A percentile compares a stretch with the other conserved stretches of the same genome.
These are phyloP conservation scores for Laticauda laticaudata DNA, from an alignment of 2,113 vertebrate genomes.

Conservation along the genomic window DNA sequence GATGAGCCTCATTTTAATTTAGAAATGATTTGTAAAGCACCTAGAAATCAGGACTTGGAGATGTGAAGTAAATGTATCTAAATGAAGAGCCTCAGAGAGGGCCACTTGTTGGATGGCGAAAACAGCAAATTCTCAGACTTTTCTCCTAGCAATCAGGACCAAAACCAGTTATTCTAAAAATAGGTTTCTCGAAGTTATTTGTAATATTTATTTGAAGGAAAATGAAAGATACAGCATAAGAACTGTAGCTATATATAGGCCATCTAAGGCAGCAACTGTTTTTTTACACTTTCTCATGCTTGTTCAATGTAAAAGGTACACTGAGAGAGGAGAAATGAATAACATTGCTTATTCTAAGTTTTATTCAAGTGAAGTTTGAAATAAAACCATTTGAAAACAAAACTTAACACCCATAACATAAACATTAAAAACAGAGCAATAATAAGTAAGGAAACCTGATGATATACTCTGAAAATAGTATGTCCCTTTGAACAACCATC, in stretches of 20 bases:
- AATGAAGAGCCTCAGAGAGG: background rate
- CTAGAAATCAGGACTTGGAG: background rate
- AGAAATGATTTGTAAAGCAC: background rate
- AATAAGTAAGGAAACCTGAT: background rate
- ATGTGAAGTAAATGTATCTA: background rate
- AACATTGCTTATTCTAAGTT: background rate
- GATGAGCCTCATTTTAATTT: background rate
- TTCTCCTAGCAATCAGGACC: background rate
- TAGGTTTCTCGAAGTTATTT: background rate
- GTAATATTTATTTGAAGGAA: background rate
- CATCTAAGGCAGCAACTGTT: background rate
- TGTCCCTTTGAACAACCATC: background rate
- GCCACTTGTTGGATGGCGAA: background rate
- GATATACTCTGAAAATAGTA: background rate
- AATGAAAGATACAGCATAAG: background rate
- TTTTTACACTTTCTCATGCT: background rate
- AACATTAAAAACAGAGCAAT: background rate
- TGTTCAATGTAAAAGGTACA: background rate
- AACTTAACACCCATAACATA: background rate
- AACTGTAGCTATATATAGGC: background rate
- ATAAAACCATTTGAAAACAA: background rate
- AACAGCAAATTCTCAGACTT: background rate
- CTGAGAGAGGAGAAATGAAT: background rate
- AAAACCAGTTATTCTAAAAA: background rate
- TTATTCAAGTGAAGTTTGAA: background rate